Evolutionary conservation across 1,140 invertebrate genomes (phyloP).

Genomic region (Marisa cornuarietis): DNA sequence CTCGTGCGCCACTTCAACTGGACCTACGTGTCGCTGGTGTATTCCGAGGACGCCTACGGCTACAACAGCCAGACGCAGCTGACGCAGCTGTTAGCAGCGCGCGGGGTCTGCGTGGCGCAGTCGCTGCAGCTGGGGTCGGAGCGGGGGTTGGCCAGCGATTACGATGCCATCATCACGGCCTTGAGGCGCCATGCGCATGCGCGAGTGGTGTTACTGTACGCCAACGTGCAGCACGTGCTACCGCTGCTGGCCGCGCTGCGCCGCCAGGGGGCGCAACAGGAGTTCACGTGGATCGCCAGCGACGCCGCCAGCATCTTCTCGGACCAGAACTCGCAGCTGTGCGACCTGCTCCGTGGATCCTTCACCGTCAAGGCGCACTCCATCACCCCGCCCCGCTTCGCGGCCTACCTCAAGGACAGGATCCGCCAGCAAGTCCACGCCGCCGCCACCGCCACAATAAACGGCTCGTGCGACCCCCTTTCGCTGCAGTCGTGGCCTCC

Average conservation of each 20-base stretch:
- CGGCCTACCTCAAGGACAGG: conserved; percentile 38
- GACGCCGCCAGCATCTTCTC: conserved; percentile 80
- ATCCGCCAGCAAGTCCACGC: background rate
- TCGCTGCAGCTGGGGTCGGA: conserved; percentile 71
- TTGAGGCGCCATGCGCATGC: conserved; percentile 25
- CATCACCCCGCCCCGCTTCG: conserved; percentile 38
- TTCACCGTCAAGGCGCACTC: conserved; percentile 75
- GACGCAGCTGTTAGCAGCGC: conserved; percentile 6
- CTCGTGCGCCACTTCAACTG: conserved; percentile 44
- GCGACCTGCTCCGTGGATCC: conserved; percentile 77
- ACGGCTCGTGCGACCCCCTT: too few relatives aligned
- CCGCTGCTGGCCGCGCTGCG: conserved; percentile 66
- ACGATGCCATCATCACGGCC: conserved; percentile 27
- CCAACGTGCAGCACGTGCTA: conserved; percentile 74
- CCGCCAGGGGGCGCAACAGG: conserved; percentile 50
- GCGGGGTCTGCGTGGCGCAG: conserved; percentile 67
- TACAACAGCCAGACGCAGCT: conserved; percentile 51
- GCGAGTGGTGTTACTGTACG: conserved; percentile 76
- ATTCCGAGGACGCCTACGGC: conserved; percentile 66
- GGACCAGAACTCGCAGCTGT: conserved; percentile 74
- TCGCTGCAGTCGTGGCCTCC: too few relatives aligned
- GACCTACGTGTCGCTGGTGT: conserved; percentile 47
- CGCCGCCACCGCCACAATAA: background rate
- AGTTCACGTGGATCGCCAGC: conserved; percentile 78
- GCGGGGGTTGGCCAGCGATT: conserved; percentile 60